Base-by-base conservation (phyloP, 2,888 invertebrate species). In the Tenodera sinensis region DNA sequence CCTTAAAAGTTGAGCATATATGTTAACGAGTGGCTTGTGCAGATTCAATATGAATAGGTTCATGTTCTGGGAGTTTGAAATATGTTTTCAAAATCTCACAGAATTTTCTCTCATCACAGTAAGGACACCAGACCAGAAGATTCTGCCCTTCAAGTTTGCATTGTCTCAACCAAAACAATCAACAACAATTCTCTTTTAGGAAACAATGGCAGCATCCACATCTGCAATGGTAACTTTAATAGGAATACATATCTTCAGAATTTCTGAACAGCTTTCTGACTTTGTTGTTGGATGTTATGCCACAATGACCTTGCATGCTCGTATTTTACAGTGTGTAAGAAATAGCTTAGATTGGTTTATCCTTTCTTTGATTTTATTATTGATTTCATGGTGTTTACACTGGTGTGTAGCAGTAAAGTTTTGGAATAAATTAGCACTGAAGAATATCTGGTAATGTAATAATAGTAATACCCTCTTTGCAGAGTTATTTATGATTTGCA, bases 101-200 rank as follows among this genome's bases (percentile, higher is more conserved):
- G 54, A 25, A 71, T 71, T 71, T 71, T 71, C 20, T 71, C 6
- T 71, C 54, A 20, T 20, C 54, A 71, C 54, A 71, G 54, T 71
- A 71, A 71, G 54, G 54, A 25, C 54, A 20, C 54, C 54, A 71
- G 20, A 20, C 54, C 20, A 71, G 54, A 25, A 71, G 54, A 71
- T 71, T 71, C 54, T 71, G 54, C 54, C 25, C 54, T 15, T 25
- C 54, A 71, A 71, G 54, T 71, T 71, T 71, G 54, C 54, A 71
- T 71, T 71, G 54, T 71, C 25, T 71, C 20, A 71, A 47, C 84
- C 85, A 85, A 85, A 85, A 47, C 47, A 47, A 85, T 47, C 47
- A 85, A 85, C 85, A 54, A 54, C 54, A 34, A 14, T 47, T 85
- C 54, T 85, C 27, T 85, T 85, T 85, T 85, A 85, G 54, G 85